These are phyloP conservation scores for Octodonta nipae DNA, from an alignment of 2,888 invertebrate genomes.

Conservation along the genomic window DNA sequence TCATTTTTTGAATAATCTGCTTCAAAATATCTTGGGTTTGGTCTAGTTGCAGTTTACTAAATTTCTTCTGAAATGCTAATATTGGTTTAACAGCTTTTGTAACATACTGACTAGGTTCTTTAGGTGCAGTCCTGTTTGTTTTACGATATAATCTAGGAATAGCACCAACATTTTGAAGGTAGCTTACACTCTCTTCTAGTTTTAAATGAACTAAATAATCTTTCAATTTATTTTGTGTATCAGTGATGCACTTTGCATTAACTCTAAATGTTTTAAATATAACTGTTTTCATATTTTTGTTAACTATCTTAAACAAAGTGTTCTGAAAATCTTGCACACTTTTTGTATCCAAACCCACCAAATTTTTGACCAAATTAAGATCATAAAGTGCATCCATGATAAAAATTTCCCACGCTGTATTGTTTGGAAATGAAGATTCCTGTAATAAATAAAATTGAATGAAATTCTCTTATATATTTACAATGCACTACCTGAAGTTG, in stretches of 20 bases:
- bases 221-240: constrained; percentile 18
- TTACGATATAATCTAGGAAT: constrained; percentile 85
- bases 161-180: constrained; percentile 74
- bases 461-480: constrained; percentile 2
- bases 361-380: constrained; percentile 19
- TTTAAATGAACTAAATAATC: constrained; percentile 23
- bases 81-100: constrained; percentile 36
- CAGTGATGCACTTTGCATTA: constrained; percentile 19
- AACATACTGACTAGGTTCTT: constrained; percentile 63
- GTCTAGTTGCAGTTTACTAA: constrained; percentile 32
- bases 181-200: constrained; percentile 38
- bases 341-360: constrained; percentile 14
- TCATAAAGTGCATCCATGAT: constrained; percentile 25
- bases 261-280: constrained; percentile 20
- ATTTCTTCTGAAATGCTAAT: constrained; percentile 43
- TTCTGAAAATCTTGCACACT: constrained; percentile 14
- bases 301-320: constrained; percentile 24
- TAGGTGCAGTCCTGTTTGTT: constrained; percentile 78
- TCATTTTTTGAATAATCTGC: constrained; percentile 35
- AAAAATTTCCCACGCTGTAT: constrained; percentile 20
- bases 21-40: constrained; percentile 34
- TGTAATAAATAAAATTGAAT: no score
- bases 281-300: constrained; percentile 18
- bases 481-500: constrained; percentile 12
- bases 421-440: constrained; percentile 7